phyloP scores from a whole-genome alignment of 2,113 vertebrate genomes.

The Delphinapterus leucas region DNA sequence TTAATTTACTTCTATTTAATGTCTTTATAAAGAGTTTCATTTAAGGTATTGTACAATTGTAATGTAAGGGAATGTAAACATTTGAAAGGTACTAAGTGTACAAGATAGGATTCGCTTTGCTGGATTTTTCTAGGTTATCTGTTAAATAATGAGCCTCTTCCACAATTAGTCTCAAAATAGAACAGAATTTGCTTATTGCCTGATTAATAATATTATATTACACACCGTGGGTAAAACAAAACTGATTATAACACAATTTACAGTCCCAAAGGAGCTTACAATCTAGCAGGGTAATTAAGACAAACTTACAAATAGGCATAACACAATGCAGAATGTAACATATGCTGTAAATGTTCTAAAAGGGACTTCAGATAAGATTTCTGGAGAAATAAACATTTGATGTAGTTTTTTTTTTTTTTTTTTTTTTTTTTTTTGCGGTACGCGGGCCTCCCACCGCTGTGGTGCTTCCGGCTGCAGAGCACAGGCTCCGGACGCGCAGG shows the following conservation, averaged over 20 bases:
- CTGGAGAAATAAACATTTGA: not conserved
- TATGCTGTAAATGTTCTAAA: not conserved
- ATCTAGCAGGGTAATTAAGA: not conserved
- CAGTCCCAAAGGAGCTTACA: not conserved
- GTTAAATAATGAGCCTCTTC: constrained; percentile 43
- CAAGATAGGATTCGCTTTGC: constrained; percentile 31
- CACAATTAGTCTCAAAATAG: constrained; percentile 1
- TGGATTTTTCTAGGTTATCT: constrained; percentile 40
- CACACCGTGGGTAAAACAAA: constrained; percentile 16
- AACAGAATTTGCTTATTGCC: constrained; percentile 42
- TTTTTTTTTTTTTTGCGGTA: no score
- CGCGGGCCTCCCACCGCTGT: no score
- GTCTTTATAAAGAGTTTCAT: not conserved
- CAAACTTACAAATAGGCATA: not conserved
- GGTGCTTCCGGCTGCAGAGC: no score
- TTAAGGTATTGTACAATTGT: not conserved
- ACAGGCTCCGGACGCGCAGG: no score
- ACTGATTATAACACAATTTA: constrained; percentile 18
- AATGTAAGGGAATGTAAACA: constrained; percentile 30
- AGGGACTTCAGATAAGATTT: not conserved
- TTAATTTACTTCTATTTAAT: constrained; percentile 33
- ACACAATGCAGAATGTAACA: not conserved
- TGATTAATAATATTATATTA: constrained; percentile 50
- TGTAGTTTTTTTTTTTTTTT: not conserved
- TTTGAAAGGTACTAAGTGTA: not conserved